Evolutionary conservation across 2,113 vertebrate species (phyloP).

Genomic region (Corythoichthys intestinalis): DNA sequence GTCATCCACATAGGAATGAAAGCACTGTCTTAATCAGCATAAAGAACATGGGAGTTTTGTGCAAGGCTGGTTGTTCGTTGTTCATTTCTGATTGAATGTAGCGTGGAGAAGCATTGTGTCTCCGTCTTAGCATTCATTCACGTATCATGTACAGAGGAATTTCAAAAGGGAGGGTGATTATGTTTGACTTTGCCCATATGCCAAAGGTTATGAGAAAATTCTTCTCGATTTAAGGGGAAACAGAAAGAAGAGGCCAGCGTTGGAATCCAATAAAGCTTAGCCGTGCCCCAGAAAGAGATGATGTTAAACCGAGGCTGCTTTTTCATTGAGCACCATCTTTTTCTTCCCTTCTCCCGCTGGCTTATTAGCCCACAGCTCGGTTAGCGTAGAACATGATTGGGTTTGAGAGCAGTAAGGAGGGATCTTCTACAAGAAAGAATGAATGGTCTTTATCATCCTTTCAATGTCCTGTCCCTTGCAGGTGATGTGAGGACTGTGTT

Average conservation of each 20-base stretch:
- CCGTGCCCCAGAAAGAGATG: conserved; percentile 60
- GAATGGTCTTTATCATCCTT: conserved; percentile 36
- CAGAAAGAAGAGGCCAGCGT: conserved; percentile 26
- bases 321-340: conserved; percentile 65
- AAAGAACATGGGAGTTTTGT: background rate
- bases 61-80: background rate
- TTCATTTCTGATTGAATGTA: background rate
- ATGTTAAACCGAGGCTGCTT: conserved; percentile 66
- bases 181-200: conserved; percentile 61
- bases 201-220: conserved; percentile 64
- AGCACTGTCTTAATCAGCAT: background rate
- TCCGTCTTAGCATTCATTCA: conserved; percentile 37
- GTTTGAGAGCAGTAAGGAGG: conserved; percentile 42
- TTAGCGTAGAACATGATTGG: conserved; percentile 54
- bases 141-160: conserved; percentile 43
- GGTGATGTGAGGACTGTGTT: conserved; percentile 53
- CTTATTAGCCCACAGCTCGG: conserved; percentile 59
- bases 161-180: conserved; percentile 56
- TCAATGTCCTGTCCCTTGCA: conserved; percentile 52
- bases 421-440: conserved; percentile 31
- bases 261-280: conserved; percentile 71
- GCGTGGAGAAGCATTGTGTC: conserved; percentile 8
- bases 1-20: too few species aligned
- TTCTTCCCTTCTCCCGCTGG: conserved; percentile 43
- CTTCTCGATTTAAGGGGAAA: conserved; percentile 45